These are phyloP conservation scores for Hylomyscus alleni DNA, from an alignment of 2,797 vertebrate species.

Conservation along the genomic window DNA sequence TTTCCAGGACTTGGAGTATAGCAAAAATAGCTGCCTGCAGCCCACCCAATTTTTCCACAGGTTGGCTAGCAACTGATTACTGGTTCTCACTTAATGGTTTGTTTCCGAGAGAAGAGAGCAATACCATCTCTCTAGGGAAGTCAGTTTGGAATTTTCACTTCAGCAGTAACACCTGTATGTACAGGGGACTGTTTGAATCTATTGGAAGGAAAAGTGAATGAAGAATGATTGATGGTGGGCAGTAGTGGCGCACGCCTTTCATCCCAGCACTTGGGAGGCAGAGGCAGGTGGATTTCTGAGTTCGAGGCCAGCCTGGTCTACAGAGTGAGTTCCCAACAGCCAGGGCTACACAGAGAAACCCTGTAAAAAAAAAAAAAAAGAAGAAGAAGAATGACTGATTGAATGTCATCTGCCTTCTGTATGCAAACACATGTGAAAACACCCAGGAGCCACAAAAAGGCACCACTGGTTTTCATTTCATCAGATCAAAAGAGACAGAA, in stretches of 20 bases:
- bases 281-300: no score
- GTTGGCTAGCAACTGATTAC: slow-evolving; percentile 35
- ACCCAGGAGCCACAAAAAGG: slow-evolving; percentile 47
- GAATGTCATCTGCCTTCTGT: slow-evolving; percentile 13
- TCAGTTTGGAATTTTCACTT: slow-evolving; percentile 59
- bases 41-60: not conserved
- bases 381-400: slow-evolving; percentile 42
- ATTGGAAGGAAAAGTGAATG: slow-evolving; percentile 52
- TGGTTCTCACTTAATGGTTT: slow-evolving; percentile 49
- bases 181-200: slow-evolving; percentile 62
- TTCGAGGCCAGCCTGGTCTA: no score
- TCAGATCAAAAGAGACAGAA: slow-evolving; percentile 42
- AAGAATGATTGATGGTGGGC: slow-evolving; percentile 54
- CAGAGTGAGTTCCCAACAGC: no score
- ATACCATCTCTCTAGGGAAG: slow-evolving; percentile 38
- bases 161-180: not conserved
- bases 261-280: no score
- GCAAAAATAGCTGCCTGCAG: slow-evolving; percentile 18
- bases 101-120: slow-evolving; percentile 21
- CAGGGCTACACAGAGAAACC: no score
- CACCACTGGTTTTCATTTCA: slow-evolving; percentile 25
- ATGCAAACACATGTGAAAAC: slow-evolving; percentile 29
- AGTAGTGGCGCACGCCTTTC: no score
- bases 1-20: slow-evolving; percentile 12
- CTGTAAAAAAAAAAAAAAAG: no score